phyloP scores from a whole-genome alignment of 2,797 vertebrate genomes.

The Ceryle rudis region DNA sequence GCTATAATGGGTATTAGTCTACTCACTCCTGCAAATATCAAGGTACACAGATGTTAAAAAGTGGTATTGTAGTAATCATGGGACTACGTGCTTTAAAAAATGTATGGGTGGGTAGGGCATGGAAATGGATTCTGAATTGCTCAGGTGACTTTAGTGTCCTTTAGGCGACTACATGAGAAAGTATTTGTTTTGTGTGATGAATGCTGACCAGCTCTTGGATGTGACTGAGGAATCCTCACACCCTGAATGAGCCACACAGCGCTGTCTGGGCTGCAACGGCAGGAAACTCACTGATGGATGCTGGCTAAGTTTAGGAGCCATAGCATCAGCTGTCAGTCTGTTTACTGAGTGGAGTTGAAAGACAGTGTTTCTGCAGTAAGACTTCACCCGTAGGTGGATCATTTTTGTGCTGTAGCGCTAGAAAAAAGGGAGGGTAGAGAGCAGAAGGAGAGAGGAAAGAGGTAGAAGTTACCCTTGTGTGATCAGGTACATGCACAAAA shows the following conservation, averaged over 20 bases:
- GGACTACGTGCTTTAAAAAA: background rate
- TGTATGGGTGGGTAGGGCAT: fast-evolving
- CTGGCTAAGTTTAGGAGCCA: fast-evolving
- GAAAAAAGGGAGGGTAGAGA: background rate
- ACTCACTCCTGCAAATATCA: background rate
- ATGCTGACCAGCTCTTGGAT: background rate
- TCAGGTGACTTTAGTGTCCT: background rate
- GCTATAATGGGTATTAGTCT: background rate
- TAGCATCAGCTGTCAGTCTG: background rate
- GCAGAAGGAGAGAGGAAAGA: background rate
- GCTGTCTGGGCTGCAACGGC: background rate
- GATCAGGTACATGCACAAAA: fast-evolving
- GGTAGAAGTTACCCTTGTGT: background rate
- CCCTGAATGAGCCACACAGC: fast-evolving
- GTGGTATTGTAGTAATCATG: background rate
- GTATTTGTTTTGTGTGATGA: fast-evolving
- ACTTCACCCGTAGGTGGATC: fast-evolving
- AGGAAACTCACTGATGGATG: fast-evolving
- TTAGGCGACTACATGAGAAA: fast-evolving
- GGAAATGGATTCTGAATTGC: background rate
- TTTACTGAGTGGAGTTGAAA: background rate
- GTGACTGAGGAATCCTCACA: fast-evolving
- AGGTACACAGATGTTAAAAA: background rate
- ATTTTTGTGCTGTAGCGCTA: background rate
- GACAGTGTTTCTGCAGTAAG: background rate